These are phyloP conservation scores for Trachymyrmex septentrionalis DNA, from an alignment of 1,140 invertebrate species.

Conservation along the genomic window DNA sequence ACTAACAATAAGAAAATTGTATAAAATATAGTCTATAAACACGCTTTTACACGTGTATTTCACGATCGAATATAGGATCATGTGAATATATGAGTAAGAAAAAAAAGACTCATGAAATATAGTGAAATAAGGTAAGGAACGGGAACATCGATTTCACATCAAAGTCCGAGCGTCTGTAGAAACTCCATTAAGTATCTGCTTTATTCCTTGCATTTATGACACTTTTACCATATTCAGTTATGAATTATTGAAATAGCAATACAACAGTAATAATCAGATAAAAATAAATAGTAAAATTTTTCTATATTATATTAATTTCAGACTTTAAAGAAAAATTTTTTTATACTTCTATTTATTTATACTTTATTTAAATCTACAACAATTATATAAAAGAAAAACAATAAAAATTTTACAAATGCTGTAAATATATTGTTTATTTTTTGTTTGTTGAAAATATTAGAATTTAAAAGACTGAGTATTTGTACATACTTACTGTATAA, in stretches of 20 bases:
- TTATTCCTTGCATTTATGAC: not conserved
- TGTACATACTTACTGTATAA: too few relatives aligned
- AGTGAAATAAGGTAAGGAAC: not conserved
- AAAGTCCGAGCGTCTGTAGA: conserved; percentile 20
- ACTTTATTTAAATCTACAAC: not conserved
- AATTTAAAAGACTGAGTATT: not conserved
- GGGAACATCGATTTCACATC: conserved; percentile 32
- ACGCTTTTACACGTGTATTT: not conserved
- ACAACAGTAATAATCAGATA: not conserved
- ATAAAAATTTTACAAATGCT: not conserved
- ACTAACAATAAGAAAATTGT: not conserved
- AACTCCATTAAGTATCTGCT: conserved; percentile 18
- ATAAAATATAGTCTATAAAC: not conserved
- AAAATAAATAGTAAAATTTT: not conserved
- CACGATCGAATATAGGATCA: not conserved
- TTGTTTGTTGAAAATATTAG: not conserved
- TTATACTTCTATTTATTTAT: not conserved
- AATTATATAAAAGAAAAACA: not conserved
- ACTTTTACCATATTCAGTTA: conserved; percentile 20
- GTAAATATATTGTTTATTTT: not conserved
- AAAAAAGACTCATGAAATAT: conserved; percentile 18
- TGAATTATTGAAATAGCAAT: conserved; percentile 1
- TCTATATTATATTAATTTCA: not conserved
- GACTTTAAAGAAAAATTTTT: not conserved
- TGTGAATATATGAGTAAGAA: conserved; percentile 20